A percentile compares a stretch with the other conserved stretches of the same genome.
These are phyloP conservation scores for Morus bassanus DNA, from an alignment of 2,797 vertebrate species.

Conservation along the genomic window DNA sequence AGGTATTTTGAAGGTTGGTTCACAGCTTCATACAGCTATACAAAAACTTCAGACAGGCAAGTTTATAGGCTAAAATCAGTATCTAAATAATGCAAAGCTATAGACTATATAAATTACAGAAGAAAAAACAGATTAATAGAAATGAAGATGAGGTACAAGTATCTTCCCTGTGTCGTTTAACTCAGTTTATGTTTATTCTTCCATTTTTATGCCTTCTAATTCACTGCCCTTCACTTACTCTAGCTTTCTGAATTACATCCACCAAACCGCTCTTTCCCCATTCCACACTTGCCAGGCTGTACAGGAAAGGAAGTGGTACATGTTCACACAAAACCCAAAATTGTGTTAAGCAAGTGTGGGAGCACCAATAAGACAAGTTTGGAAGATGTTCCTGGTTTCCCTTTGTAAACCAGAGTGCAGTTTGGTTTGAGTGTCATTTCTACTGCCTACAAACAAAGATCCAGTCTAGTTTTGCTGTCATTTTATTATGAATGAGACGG, in stretches of 20 bases:
- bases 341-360: too few species aligned
- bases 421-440: neutral
- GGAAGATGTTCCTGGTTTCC: neutral
- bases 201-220: neutral
- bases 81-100: neutral
- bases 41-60: neutral
- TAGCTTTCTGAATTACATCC: neutral
- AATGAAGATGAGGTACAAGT: neutral
- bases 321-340: neutral
- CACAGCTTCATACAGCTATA: neutral
- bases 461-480: neutral
- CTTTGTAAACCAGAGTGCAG: rapidly evolving
- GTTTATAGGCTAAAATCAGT: neutral
- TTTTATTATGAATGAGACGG: neutral
- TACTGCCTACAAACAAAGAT: too few species aligned
- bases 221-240: neutral
- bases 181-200: neutral
- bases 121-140: neutral
- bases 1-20: neutral
- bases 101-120: neutral
- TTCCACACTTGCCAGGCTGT: neutral
- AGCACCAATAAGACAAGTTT: neutral
- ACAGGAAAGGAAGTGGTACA: neutral
- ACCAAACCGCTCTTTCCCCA: too few species aligned
- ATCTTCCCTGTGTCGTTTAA: neutral